Base-by-base conservation (phyloP, 1,140 invertebrate species). In the Macrotrachela quadricornifera region DNA sequence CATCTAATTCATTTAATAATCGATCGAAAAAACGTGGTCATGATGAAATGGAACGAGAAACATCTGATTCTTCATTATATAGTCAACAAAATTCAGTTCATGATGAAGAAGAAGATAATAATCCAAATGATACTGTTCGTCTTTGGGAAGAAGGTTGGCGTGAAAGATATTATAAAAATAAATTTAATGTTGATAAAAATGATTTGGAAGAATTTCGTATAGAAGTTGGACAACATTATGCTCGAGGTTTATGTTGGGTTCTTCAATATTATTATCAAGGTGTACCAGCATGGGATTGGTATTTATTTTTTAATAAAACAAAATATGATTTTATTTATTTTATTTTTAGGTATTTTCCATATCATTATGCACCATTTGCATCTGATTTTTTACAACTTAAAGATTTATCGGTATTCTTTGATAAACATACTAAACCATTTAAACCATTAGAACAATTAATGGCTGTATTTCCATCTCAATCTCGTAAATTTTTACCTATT, bases 301-400 rank as follows among this genome's bases (percentile, higher is more conserved):
- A 94, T 30, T 2, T 30, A 8, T 30, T 30, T 30, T 30, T 30
- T 30, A 4, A 30, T 30, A 8, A 30, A 30, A 30, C 21, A 30
- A 8, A 4, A 4, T 30, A 30, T 4, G 21, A 30, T 4, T 4
- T 30, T 30, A 4, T 30, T 8, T 30, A 4, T 30, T 8, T 2
- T 2, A 4, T 30, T 30, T 30, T 30, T 4, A 30, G 21, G 21
- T 30, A 30, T 73, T 99, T 88, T 71, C 94, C 94, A 0, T 97
- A 91, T 68, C 92, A 99, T 71, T 99, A 97, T 75, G 92, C 94
- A 3, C 92, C 92, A n/a, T 99, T 99, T 74, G 92, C 94, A 6
- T 95, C 90, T 2, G 92, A 99, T 73, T 97, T 99, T 70, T 75
- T 86, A 18, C 41, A 50, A 40, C 83, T 97, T 41, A 77, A 76